Evolutionary conservation across 2,113 vertebrate species (phyloP).

Genomic region (Spea multiplicata): DNA sequence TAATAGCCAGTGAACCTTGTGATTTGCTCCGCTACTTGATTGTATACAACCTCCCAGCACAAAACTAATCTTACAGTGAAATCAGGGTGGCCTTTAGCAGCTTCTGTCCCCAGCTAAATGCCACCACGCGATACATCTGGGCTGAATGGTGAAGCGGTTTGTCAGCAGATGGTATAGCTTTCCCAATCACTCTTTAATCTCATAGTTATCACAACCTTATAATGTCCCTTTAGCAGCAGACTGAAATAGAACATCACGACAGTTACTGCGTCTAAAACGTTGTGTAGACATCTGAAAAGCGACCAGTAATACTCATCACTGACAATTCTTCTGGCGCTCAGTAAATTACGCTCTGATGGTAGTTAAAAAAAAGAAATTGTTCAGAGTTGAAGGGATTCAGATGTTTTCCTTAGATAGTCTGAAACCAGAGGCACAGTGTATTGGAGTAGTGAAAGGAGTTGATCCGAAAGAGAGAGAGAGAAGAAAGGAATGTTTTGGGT

Average conservation of each 20-base stretch:
- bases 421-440: background rate
- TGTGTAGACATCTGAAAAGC: too few species aligned
- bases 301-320: too few species aligned
- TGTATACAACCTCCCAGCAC: too few species aligned
- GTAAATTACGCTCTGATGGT: too few species aligned
- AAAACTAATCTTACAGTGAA: too few species aligned
- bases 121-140: background rate
- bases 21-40: too few species aligned
- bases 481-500: background rate
- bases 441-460: background rate
- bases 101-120: slow-evolving; percentile 21
- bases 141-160: slow-evolving; percentile 17
- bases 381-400: too few species aligned
- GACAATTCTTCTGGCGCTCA: too few species aligned
- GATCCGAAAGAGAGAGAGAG: background rate
- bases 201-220: slow-evolving; percentile 9
- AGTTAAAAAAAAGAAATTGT: too few species aligned
- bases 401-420: background rate
- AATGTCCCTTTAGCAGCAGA: background rate
- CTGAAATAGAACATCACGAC: slow-evolving; percentile 2
- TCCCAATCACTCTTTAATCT: background rate
- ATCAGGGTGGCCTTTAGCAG: slow-evolving; percentile 13
- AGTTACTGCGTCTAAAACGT: background rate
- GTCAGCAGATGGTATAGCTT: slow-evolving; percentile 22
- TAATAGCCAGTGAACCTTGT: too few species aligned